A percentile compares a stretch with the other conserved stretches of the same genome.
phyloP scores from a whole-genome alignment of 2,797 vertebrate species.

The Trichosurus vulpecula region DNA sequence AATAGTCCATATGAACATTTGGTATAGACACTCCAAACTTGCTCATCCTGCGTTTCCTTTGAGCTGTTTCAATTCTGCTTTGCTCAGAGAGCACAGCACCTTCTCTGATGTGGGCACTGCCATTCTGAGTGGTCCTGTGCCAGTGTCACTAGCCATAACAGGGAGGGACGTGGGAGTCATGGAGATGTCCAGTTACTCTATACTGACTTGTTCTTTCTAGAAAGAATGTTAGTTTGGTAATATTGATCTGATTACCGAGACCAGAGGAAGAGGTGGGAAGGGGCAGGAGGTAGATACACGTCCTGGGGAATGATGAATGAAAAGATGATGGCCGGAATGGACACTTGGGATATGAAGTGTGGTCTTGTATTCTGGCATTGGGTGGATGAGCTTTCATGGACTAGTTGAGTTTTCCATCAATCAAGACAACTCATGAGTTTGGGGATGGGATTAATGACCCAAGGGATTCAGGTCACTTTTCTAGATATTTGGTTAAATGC shows the following conservation, averaged over 20 bases:
- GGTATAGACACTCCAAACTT: too few species aligned
- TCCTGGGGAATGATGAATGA: background rate
- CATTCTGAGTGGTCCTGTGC: too few species aligned
- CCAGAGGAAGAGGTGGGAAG: background rate
- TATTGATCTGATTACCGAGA: background rate
- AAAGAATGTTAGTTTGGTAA: background rate
- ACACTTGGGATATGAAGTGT: background rate
- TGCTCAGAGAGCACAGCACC: too few species aligned
- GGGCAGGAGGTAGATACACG: background rate
- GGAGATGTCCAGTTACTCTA: background rate
- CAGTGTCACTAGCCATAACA: too few species aligned
- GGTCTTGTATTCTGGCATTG: background rate
- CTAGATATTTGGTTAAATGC: background rate
- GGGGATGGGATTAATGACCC: background rate
- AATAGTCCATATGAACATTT: too few species aligned
- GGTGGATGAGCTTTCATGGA: background rate
- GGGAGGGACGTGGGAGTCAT: background rate
- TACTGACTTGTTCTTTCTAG: background rate
- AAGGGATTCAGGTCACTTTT: background rate
- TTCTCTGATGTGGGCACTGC: too few species aligned
- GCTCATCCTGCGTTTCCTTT: too few species aligned
- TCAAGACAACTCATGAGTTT: background rate
- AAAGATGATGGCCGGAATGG: background rate
- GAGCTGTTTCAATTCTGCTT: too few species aligned
- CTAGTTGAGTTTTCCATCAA: background rate